These are phyloP conservation scores for Ladona fulva DNA, from an alignment of 1,140 invertebrate genomes.

Conservation along the genomic window DNA sequence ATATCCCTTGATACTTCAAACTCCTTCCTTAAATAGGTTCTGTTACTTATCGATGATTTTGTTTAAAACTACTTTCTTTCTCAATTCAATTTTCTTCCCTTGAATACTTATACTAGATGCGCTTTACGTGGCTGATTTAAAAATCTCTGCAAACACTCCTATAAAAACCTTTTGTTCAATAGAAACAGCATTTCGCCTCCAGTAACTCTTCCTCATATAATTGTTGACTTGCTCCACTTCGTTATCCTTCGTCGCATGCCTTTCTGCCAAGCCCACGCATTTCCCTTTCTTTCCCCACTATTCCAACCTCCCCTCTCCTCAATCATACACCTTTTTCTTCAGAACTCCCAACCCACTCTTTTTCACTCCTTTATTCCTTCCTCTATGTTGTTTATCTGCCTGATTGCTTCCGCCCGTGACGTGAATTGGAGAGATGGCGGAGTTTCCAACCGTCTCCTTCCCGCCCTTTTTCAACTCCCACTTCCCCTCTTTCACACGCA, in stretches of 20 bases:
- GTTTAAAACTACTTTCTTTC: background rate
- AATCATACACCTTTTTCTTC: background rate
- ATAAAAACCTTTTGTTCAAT: no score
- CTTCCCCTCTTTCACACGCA: no score
- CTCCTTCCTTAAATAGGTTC: no score
- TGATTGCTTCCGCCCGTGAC: conserved; percentile 6
- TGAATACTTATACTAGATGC: background rate
- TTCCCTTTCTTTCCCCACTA: background rate
- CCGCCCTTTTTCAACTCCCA: no score
- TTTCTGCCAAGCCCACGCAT: background rate
- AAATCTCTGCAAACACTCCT: background rate
- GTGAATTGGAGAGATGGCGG: background rate
- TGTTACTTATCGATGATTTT: no score
- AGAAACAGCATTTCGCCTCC: no score
- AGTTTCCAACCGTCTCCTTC: background rate
- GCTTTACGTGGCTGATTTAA: background rate
- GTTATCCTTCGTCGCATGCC: background rate
- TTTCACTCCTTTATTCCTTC: background rate
- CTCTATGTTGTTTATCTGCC: background rate
- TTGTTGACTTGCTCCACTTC: background rate
- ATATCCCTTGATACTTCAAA: no score
- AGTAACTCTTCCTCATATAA: no score
- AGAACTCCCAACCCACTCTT: background rate
- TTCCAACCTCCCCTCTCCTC: background rate
- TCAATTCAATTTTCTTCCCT: background rate